Evolutionary conservation across 1,140 invertebrate species (phyloP).

Genomic region (Philopotamus ludificatus): DNA sequence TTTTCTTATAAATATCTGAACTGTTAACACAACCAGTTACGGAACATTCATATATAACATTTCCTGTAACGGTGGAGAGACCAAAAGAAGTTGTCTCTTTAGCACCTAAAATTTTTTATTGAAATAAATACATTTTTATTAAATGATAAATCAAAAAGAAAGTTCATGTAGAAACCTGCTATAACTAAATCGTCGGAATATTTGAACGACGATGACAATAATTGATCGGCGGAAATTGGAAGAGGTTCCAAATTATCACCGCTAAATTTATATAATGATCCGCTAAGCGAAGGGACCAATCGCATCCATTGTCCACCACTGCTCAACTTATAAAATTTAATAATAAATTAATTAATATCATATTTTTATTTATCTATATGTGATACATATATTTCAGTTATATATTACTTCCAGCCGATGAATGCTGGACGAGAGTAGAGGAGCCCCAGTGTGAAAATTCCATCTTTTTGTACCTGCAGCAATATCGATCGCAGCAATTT

Average conservation of each 20-base stretch:
- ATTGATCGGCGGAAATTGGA: constrained; percentile 79
- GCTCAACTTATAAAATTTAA: constrained; percentile 63
- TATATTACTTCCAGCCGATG: constrained; percentile 73
- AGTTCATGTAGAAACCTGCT: constrained; percentile 61
- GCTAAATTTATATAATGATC: constrained; percentile 88
- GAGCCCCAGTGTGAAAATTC: constrained; percentile 71
- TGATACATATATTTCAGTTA: not conserved
- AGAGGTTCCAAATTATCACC: constrained; percentile 83
- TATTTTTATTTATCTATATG: not conserved
- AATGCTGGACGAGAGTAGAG: constrained; percentile 81
- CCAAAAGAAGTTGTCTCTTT: constrained; percentile 70
- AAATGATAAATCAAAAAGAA: constrained; percentile 1
- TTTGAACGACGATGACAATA: constrained; percentile 80
- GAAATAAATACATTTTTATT: not conserved
- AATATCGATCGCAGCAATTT: constrained; percentile 73
- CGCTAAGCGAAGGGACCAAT: constrained; percentile 88
- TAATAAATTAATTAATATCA: not conserved
- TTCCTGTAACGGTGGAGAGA: constrained; percentile 72
- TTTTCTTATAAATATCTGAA: constrained; percentile 48
- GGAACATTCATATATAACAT: constrained; percentile 75
- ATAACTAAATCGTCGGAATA: constrained; percentile 85
- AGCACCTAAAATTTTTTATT: constrained; percentile 53
- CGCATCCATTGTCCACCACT: constrained; percentile 82
- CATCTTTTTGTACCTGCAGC: constrained; percentile 70
- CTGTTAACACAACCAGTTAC: constrained; percentile 69